Conservation (phyloP, 1,140 invertebrate species). For the Drosophila ercepeae region DNA sequence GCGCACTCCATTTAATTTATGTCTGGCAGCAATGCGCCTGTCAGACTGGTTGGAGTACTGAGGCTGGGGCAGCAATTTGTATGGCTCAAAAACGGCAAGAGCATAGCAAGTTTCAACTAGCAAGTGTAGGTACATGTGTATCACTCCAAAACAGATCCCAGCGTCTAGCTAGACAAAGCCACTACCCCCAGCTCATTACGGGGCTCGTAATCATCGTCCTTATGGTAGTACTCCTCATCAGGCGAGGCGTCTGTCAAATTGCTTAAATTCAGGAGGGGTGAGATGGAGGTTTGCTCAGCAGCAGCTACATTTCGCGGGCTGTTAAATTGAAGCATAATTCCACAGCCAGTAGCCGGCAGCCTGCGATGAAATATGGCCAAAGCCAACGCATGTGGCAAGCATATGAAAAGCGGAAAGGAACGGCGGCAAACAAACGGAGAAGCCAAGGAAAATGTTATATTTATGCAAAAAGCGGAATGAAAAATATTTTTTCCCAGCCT, state of each 20-base stretch:
- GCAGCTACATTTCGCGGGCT: constrained; percentile 71
- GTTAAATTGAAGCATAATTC: constrained; percentile 77
- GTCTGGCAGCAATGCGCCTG: constrained; percentile 60
- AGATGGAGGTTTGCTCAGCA: constrained; percentile 1
- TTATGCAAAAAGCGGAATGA: constrained; percentile 79
- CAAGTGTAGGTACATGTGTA: constrained; percentile 53
- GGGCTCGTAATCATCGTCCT: constrained; percentile 40
- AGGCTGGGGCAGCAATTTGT: constrained; percentile 50
- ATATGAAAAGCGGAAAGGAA: constrained; percentile 64
- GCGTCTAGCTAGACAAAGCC: constrained; percentile 16
- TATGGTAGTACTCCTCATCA: constrained; percentile 19
- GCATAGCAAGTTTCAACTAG: neutral
- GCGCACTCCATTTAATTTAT: constrained; percentile 69
- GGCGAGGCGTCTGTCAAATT: constrained; percentile 67
- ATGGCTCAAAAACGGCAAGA: constrained; percentile 37
- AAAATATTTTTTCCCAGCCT: constrained; percentile 78
- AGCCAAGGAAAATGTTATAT: constrained; percentile 68
- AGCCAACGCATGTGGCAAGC: constrained; percentile 70
- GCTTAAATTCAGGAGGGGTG: constrained; percentile 59
- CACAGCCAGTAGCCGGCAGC: constrained; percentile 33
- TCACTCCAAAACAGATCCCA: constrained; percentile 31
- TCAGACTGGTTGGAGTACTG: constrained; percentile 42
- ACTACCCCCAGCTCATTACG: constrained; percentile 59
- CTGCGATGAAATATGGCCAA: constrained; percentile 67
- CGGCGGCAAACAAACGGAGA: constrained; percentile 15